Evolutionary conservation across 2,888 invertebrate species (phyloP), one percentile per base, ranked within the genome.

Genomic region (Drosophila quasianomalipes): DNA sequence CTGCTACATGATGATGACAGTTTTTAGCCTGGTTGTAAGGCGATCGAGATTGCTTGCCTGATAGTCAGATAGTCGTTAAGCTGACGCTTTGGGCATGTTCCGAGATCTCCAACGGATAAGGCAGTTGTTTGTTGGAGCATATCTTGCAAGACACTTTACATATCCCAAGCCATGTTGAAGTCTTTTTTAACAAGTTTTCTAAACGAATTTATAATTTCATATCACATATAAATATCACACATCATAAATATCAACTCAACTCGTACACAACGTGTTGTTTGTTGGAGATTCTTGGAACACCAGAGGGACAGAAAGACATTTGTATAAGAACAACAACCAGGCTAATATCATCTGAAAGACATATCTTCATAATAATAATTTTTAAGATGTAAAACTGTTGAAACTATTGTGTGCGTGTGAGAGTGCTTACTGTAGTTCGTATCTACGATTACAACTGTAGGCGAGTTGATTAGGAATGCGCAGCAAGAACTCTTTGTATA

Each of bases 301-400:
- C 65, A 26, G 59, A 60, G 35, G 16, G 35, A 35, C 4, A 35
- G 16, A 58, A 37, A 63, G 44, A 51, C 37, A 60, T 70, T 74
- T 69, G 84, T 89, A 93, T 37, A 39, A 52, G 16, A 49, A 66
- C 19, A 60, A 35, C 71, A 79, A 93, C 93, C 93, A 93, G 93
- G 93, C 93, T 92, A 91, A 93, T 93, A 93, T 93, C 93, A 92
- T 92, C 91, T 92, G 68, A 92, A 92, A 93, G 92, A 93, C 93
- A 93, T 93, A 93, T 93, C 93, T 93, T 91, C 91, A 92, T 88
- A 85, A 91, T 88, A 85, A 90, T 92, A 90, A 91, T 91, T 90
- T 92, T 91, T 92, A 92, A 89, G 82, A 74, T 80, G 83, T 76
- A 80, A 82, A 80, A 84, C 82, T 83, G 89, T 84, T 81, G 68